phyloP scores from a whole-genome alignment of 2,888 invertebrate species.

The Lochmaea capreae region DNA sequence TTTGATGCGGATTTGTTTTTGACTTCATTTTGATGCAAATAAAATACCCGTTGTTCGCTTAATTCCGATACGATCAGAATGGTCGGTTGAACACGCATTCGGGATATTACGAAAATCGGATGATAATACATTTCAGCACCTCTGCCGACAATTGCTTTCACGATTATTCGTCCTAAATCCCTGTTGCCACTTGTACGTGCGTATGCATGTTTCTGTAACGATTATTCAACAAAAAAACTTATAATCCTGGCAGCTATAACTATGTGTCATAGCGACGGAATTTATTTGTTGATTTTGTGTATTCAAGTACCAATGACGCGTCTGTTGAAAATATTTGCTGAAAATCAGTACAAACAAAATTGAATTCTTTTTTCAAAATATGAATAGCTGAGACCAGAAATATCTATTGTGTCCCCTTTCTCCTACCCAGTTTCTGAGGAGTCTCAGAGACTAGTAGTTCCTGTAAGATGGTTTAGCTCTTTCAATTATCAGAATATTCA shows the following conservation, averaged over 20 bases:
- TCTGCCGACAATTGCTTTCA: background rate
- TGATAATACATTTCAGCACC: background rate
- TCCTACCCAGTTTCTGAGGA: no score
- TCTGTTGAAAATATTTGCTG: no score
- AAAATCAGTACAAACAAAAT: no score
- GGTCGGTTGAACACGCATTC: conserved; percentile 14
- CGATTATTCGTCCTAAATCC: background rate
- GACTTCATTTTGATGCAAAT: background rate
- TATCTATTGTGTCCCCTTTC: no score
- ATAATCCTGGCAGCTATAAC: background rate
- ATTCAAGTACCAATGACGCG: no score
- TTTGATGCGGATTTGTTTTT: background rate
- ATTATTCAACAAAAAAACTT: background rate
- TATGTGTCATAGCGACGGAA: background rate
- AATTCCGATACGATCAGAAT: conserved; percentile 14
- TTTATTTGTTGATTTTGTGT: background rate
- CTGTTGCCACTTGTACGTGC: background rate
- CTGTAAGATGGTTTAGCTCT: no score
- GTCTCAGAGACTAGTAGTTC: no score
- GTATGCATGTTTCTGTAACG: background rate
- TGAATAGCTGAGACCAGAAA: no score
- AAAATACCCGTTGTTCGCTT: conserved; percentile 17
- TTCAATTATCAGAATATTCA: no score
- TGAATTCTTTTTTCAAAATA: no score
- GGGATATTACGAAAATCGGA: conserved; percentile 7